These are phyloP conservation scores for Cataglyphis altisquamis DNA, from an alignment of 2,888 invertebrate genomes.

Conservation along the genomic window DNA sequence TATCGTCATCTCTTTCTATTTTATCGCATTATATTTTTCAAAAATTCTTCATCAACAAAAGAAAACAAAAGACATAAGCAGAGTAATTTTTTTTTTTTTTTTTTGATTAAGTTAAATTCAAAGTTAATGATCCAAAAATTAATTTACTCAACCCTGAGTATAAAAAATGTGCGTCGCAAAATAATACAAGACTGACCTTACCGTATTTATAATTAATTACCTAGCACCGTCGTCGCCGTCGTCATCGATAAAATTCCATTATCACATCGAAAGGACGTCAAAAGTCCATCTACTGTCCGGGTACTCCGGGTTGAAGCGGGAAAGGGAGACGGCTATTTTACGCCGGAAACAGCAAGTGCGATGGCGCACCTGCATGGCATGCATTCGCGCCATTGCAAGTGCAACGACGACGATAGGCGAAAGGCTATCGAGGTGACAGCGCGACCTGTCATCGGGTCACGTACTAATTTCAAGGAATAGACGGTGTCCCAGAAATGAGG, in stretches of 20 bases:
- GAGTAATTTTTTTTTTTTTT: too few relatives aligned
- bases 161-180: not conserved
- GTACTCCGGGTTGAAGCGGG: not conserved
- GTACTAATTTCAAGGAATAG: conserved; percentile 57
- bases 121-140: too few relatives aligned
- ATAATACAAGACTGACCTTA: not conserved
- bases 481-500: conserved; percentile 36
- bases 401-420: not conserved
- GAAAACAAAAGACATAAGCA: not conserved
- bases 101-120: too few relatives aligned
- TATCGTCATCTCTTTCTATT: not conserved
- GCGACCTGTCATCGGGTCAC: conserved; percentile 63
- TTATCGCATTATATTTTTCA: not conserved
- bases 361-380: conserved; percentile 28
- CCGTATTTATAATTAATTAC: conserved; percentile 32
- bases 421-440: conserved; percentile 51
- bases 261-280: not conserved
- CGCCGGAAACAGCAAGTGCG: conserved; percentile 43
- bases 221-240: not conserved
- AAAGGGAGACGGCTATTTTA: not conserved
- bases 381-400: not conserved
- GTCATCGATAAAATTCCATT: conserved; percentile 7
- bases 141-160: not conserved
- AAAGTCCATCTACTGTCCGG: not conserved
- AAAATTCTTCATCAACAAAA: not conserved